Percentiles rank a stretch among this genome's conserved stretches.
These are phyloP conservation scores for Odocoileus hemionus DNA, from an alignment of 2,113 vertebrate genomes.

Conservation along the genomic window DNA sequence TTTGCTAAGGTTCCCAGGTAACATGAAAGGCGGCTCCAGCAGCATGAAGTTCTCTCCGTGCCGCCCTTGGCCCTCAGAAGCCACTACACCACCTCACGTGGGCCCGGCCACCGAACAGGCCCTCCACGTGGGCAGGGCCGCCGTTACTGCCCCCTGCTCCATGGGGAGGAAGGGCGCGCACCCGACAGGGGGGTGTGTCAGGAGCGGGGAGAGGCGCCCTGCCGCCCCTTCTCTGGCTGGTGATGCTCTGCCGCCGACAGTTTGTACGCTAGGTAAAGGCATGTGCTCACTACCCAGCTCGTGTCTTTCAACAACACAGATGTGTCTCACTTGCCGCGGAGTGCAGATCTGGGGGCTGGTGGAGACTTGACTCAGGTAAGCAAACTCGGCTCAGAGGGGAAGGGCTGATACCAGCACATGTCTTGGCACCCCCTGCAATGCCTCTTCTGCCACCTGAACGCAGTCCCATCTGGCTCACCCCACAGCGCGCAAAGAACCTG, in stretches of 20 bases:
- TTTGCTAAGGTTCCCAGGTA: neutral
- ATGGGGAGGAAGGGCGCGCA: neutral
- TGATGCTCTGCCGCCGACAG: fast-evolving
- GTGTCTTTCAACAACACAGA: neutral
- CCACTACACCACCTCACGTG: neutral
- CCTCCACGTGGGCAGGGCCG: too few relatives aligned
- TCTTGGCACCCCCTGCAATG: neutral
- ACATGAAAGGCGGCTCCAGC: neutral
- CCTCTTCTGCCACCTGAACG: neutral
- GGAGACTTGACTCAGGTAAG: neutral
- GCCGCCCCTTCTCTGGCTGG: neutral
- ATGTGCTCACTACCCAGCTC: neutral
- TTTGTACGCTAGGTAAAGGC: neutral
- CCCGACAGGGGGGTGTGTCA: neutral
- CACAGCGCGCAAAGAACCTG: neutral
- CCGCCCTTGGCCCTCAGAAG: neutral
- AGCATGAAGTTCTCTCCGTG: neutral
- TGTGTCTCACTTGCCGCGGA: fast-evolving
- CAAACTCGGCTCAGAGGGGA: neutral
- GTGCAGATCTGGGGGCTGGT: neutral
- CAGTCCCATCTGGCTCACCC: neutral
- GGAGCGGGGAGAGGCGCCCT: neutral
- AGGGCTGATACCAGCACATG: neutral
- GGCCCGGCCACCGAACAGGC: neutral
- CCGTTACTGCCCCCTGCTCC: neutral